phyloP scores from a whole-genome alignment of 2,888 invertebrate genomes.

The Timema podura region DNA sequence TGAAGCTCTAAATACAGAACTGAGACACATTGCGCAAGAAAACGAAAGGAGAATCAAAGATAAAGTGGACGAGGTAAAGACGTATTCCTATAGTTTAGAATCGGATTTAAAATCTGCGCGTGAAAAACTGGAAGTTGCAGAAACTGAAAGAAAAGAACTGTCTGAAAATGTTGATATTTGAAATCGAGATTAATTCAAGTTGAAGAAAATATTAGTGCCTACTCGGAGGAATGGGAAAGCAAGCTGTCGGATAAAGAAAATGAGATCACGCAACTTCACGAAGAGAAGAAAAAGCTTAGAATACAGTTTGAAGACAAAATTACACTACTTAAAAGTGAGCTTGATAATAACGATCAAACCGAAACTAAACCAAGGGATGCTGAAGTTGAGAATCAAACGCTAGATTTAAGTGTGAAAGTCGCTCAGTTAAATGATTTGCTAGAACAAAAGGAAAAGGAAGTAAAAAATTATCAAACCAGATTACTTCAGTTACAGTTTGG shows the following conservation, averaged over 20 bases:
- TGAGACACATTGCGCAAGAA: conserved; percentile 35
- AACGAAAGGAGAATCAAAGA: conserved; percentile 35
- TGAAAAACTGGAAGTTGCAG: conserved; percentile 43
- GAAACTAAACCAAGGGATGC: not conserved
- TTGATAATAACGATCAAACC: too few relatives aligned
- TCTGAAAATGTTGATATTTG: conserved; percentile 40
- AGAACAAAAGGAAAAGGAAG: conserved; percentile 47
- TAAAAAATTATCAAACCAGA: conserved; percentile 42
- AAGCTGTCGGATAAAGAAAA: conserved; percentile 2
- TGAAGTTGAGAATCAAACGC: conserved; percentile 12
- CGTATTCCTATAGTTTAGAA: conserved; percentile 45
- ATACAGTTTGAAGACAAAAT: conserved; percentile 18
- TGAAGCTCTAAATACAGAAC: conserved; percentile 36
- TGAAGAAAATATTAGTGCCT: conserved; percentile 10
- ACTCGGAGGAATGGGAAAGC: not conserved
- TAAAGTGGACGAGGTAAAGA: conserved; percentile 47
- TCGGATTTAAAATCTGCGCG: conserved; percentile 44
- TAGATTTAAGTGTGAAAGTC: not conserved
- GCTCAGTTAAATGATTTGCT: conserved; percentile 25
- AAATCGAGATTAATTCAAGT: conserved; percentile 27
- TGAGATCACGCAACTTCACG: conserved; percentile 10
- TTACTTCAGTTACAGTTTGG: conserved; percentile 35
- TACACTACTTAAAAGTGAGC: not conserved
- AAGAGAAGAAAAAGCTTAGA: conserved; percentile 8
- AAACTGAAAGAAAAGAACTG: conserved; percentile 41